Percentiles rank a stretch among this genome's conserved stretches.
phyloP scores from a whole-genome alignment of 2,888 invertebrate species.

The Epirrhoe alternata region DNA sequence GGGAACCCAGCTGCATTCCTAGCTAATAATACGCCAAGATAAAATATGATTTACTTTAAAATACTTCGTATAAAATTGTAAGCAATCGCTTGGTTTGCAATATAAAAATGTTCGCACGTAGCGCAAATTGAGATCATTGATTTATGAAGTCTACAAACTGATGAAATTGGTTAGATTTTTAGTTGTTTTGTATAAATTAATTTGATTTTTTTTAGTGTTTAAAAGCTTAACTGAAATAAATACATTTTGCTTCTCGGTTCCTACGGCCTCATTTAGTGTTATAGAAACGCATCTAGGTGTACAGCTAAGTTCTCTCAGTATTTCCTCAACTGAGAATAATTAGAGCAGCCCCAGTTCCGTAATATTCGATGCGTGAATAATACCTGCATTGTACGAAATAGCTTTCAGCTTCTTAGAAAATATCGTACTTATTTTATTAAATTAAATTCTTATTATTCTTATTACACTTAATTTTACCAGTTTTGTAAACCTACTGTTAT shows the following conservation, averaged over 20 bases:
- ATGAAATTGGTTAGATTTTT: background rate
- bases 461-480: background rate
- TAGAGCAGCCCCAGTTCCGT: conserved; percentile 2
- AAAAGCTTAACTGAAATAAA: background rate
- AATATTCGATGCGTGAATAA: conserved; percentile 6
- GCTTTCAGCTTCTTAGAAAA: background rate
- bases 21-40: background rate
- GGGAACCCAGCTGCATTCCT: background rate
- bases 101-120: background rate
- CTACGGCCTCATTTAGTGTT: background rate
- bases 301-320: conserved; percentile 2
- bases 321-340: conserved; percentile 5
- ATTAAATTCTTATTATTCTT: background rate
- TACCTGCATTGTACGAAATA: conserved; percentile 3
- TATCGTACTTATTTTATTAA: background rate
- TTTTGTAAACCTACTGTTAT: background rate
- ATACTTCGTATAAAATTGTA: background rate
- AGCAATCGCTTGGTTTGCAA: background rate
- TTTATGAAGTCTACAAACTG: background rate
- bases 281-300: background rate
- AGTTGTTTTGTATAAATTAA: background rate
- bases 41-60: background rate
- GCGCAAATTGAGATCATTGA: background rate
- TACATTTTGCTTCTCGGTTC: background rate
- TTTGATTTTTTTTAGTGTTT: background rate